Evolutionary conservation across 2,113 vertebrate species (phyloP).

Genomic region (Ptychochromis oligacanthus): DNA sequence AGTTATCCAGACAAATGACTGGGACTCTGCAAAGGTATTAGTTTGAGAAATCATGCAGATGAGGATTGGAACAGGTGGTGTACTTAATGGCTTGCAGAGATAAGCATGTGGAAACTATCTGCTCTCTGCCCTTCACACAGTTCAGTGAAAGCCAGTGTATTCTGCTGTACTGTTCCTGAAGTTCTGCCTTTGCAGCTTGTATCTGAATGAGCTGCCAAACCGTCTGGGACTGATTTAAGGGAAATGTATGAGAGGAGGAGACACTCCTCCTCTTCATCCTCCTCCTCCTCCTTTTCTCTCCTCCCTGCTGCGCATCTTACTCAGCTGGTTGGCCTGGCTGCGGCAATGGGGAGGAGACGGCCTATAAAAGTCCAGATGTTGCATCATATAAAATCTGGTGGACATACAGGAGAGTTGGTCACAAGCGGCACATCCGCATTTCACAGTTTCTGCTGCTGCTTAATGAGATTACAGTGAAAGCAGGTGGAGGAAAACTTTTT

Average conservation of each 20-base stretch:
- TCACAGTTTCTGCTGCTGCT: neutral
- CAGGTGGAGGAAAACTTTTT: neutral
- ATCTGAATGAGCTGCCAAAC: slow-evolving; percentile 57
- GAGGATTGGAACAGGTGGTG: neutral
- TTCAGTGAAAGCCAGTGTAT: neutral
- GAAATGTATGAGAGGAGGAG: slow-evolving; percentile 72
- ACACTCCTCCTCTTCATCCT: neutral
- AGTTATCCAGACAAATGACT: neutral
- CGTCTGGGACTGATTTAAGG: slow-evolving; percentile 68
- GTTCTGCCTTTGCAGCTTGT: slow-evolving; percentile 52
- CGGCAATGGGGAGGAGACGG: slow-evolving; percentile 42
- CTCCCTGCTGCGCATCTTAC: slow-evolving; percentile 56
- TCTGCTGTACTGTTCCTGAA: slow-evolving; percentile 1
- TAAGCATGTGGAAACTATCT: slow-evolving; percentile 12
- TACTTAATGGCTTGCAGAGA: slow-evolving; percentile 1
- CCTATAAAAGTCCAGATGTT: slow-evolving; percentile 48
- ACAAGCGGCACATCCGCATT: neutral
- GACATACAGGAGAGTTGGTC: slow-evolving; percentile 28
- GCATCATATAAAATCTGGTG: slow-evolving; percentile 59
- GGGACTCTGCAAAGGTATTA: neutral
- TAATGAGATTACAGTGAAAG: slow-evolving; percentile 2
- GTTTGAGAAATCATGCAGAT: neutral
- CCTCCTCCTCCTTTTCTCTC: slow-evolving; percentile 18
- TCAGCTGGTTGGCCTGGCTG: slow-evolving; percentile 59
- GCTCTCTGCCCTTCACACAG: neutral